These are phyloP conservation scores for Busseola fusca DNA, from an alignment of 2,888 invertebrate genomes.

Conservation along the genomic window DNA sequence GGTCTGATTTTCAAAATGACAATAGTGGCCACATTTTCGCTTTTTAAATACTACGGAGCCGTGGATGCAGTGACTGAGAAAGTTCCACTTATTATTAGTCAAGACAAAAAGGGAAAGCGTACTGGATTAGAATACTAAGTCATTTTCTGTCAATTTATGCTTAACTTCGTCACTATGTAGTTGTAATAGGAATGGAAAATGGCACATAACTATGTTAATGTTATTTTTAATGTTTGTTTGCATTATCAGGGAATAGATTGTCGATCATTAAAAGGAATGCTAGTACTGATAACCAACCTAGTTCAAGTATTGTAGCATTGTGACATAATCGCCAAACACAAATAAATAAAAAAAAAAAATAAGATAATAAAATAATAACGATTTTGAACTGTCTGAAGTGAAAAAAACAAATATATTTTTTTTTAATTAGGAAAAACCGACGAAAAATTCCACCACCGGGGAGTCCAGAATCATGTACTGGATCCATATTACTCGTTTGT, in stretches of 20 bases:
- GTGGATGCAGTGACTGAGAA: neutral
- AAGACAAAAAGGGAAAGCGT: neutral
- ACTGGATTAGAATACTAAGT: neutral
- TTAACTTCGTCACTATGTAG: neutral
- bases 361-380: no score
- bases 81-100: constrained; percentile 2
- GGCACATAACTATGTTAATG: neutral
- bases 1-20: neutral
- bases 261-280: neutral
- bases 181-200: neutral
- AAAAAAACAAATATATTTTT: no score
- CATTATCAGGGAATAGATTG: neutral
- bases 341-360: no score
- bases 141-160: neutral
- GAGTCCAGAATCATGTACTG: no score
- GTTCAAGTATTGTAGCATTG: no score
- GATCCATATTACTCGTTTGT: no score
- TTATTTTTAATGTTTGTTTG: neutral
- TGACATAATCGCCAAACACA: no score
- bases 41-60: neutral
- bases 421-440: no score
- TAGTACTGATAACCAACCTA: no score
- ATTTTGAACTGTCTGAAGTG: no score
- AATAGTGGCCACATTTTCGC: neutral
- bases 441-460: no score